Conservation (phyloP, 2,113 vertebrate genomes). For the Sinocyclocheilus grahami region DNA sequence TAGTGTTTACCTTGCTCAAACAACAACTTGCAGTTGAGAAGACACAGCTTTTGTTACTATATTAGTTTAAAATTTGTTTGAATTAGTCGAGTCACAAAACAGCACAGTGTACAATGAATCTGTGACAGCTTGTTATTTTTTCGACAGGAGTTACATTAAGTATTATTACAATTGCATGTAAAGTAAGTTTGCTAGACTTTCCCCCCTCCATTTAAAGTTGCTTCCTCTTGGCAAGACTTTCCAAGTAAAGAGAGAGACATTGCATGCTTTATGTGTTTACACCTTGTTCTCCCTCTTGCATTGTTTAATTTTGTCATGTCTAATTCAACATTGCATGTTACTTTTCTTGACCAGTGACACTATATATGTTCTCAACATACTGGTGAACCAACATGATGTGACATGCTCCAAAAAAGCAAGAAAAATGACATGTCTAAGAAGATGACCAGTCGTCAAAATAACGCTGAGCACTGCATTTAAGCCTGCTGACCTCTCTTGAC, state of each 20-base stretch:
- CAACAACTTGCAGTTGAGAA: not conserved
- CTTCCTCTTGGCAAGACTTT: slow-evolving; percentile 13
- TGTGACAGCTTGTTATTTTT: not conserved
- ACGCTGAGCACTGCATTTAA: slow-evolving; percentile 58
- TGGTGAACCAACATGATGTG: slow-evolving; percentile 35
- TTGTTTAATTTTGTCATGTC: not conserved
- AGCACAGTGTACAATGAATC: not conserved
- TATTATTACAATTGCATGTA: not conserved
- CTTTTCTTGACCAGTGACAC: slow-evolving; percentile 26
- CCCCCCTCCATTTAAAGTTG: not conserved
- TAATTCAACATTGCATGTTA: not conserved
- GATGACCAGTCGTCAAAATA: slow-evolving; percentile 67
- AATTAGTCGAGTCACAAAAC: not conserved
- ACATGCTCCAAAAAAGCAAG: slow-evolving; percentile 56
- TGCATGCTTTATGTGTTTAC: not conserved
- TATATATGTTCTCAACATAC: slow-evolving; percentile 13
- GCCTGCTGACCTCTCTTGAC: slow-evolving; percentile 66
- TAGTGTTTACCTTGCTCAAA: not conserved
- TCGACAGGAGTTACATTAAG: not conserved
- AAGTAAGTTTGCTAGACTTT: not conserved
- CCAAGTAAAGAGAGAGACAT: not conserved
- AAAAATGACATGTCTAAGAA: slow-evolving; percentile 54
- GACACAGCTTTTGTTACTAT: not conserved
- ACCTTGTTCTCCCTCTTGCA: not conserved
- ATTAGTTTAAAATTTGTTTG: not conserved